Base-by-base conservation (phyloP, 2,797 vertebrate species). In the Micropoecilia bifurca region DNA sequence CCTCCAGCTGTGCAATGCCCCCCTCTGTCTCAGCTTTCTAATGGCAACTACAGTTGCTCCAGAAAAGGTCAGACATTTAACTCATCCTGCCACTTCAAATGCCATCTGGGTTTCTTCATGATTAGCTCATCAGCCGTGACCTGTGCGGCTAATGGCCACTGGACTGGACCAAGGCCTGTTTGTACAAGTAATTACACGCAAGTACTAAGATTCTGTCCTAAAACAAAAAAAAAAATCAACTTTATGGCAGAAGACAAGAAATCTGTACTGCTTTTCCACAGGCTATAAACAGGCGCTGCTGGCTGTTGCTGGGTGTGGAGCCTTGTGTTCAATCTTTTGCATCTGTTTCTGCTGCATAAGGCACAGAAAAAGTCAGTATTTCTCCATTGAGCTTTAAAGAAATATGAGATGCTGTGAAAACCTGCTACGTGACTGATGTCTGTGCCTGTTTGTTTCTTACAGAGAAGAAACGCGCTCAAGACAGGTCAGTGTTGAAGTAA, bases 391-490 rank as follows among this genome's bases (percentile, higher is more conserved):
- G 0, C 1, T 55, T 12, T 6, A 55, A 25, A 43, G 20, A 80
- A 83, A 39, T 47, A 22, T 50, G 4, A 74, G 20, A 79, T 55
- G 8, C 28, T 55, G 12, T n/a, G 36, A 30, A 55, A 22, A 39
- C 28, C 18, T 43, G 74, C 83, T 75, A 69, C 46, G 82, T 36
- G 16, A 5, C 14, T 81, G 18, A 74, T 43, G 39, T 36, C 1
- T 79, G 81, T 83, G 16, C 77, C 43, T 43, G 5, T 80, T 80
- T 1, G 0, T 86, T 90, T 83, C 83, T 83, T 59, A 79, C 85
- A 95, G 94, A 87, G 87, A 93, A 91, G 78, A 93, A 91, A 85
- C 76, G 83, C 86, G 33, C 85, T 7, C 90, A 95, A 90, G 73
- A 4, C 76, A 91, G 93, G 93, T 94, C 74, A 89, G 91, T 94